Conservation (phyloP, 2,797 vertebrate genomes). For the Epinephelus malabaricus region DNA sequence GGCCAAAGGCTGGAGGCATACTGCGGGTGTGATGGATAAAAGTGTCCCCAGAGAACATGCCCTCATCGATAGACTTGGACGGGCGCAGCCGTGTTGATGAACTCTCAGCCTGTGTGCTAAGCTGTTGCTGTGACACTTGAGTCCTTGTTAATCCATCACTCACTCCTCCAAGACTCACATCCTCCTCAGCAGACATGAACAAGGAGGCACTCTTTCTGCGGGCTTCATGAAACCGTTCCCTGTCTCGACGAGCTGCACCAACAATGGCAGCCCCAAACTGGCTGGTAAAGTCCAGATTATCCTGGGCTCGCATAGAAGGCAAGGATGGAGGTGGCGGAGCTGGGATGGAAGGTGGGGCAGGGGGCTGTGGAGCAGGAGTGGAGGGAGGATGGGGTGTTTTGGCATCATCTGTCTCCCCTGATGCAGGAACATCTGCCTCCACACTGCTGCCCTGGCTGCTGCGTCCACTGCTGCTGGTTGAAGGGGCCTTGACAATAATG, state of each 20-base stretch:
- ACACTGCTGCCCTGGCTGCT: slow-evolving; percentile 97
- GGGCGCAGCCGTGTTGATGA: slow-evolving; percentile 89
- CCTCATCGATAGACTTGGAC: slow-evolving; percentile 95
- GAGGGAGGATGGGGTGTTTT: slow-evolving; percentile 81
- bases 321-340: slow-evolving; percentile 83
- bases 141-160: slow-evolving; percentile 68
- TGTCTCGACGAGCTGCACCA: slow-evolving; percentile 86
- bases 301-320: slow-evolving; percentile 84
- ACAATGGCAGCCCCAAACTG: slow-evolving; percentile 91
- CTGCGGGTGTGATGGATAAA: slow-evolving; percentile 91
- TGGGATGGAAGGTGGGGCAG: slow-evolving; percentile 86
- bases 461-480: slow-evolving; percentile 95
- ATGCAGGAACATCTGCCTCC: slow-evolving; percentile 86
- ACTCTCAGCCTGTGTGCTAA: slow-evolving; percentile 80
- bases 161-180: slow-evolving; percentile 72
- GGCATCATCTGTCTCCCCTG: slow-evolving; percentile 82
- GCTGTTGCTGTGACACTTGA: slow-evolving; percentile 82
- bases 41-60: slow-evolving; percentile 93
- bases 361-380: slow-evolving; percentile 84
- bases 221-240: slow-evolving; percentile 91
- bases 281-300: slow-evolving; percentile 91
- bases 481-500: slow-evolving; percentile 95
- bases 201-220: slow-evolving; percentile 91
- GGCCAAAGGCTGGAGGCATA: slow-evolving; percentile 88
- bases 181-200: slow-evolving; percentile 94